phyloP scores from a whole-genome alignment of 2,888 invertebrate genomes.

The Agonopterix heracliana region DNA sequence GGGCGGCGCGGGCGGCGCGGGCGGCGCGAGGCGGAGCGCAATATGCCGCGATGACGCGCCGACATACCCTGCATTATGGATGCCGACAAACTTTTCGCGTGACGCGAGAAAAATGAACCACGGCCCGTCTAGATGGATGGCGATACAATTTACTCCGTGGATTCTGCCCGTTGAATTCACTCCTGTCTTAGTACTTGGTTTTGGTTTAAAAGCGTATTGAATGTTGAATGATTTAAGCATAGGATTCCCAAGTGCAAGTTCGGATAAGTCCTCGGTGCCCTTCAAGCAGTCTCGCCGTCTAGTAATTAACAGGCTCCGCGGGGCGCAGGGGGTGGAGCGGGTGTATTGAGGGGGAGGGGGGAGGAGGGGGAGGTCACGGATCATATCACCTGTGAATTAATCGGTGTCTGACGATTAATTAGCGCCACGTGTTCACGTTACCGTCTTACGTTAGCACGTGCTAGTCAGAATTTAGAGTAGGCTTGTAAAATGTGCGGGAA shows the following conservation, averaged over 20 bases:
- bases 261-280: slow-evolving; percentile 41
- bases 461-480: slow-evolving; percentile 10
- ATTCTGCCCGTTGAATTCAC: neutral
- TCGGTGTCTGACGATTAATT: slow-evolving; percentile 68
- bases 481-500: neutral
- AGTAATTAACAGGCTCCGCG: slow-evolving; percentile 47
- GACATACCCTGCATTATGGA: slow-evolving; percentile 72
- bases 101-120: slow-evolving; percentile 75
- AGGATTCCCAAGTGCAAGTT: slow-evolving; percentile 18
- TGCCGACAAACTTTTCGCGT: slow-evolving; percentile 60
- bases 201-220: too few relatives aligned
- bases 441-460: slow-evolving; percentile 33
- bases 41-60: slow-evolving; percentile 72
- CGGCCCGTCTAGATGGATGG: slow-evolving; percentile 55
- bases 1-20: slow-evolving; percentile 12
- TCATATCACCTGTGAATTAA: slow-evolving; percentile 72
- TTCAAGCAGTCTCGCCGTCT: slow-evolving; percentile 47
- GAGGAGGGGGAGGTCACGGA: slow-evolving; percentile 37
- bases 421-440: slow-evolving; percentile 54
- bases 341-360: slow-evolving; percentile 16
- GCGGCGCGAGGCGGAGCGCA: slow-evolving; percentile 28
- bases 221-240: neutral
- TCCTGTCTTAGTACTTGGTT: neutral
- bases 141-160: slow-evolving; percentile 48
- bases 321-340: slow-evolving; percentile 20